Percentiles rank a stretch among this genome's conserved stretches.
These are phyloP conservation scores for Columba guinea DNA, from an alignment of 2,797 vertebrate species.

Conservation along the genomic window DNA sequence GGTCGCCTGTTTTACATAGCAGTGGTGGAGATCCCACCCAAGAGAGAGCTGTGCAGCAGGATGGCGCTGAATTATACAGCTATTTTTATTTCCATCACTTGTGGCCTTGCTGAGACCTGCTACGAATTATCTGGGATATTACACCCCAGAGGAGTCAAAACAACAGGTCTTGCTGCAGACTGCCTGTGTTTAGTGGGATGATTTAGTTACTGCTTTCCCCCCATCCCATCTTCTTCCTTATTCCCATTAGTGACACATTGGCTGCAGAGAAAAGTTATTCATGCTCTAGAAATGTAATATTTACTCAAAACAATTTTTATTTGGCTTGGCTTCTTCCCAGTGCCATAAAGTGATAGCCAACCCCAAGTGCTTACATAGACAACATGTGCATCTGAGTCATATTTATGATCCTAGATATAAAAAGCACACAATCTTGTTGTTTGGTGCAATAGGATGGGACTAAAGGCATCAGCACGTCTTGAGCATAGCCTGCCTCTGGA, in stretches of 20 bases:
- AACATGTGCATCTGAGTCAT: slow-evolving; percentile 73
- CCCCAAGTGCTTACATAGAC: slow-evolving; percentile 64
- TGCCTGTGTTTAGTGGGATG: slow-evolving; percentile 43
- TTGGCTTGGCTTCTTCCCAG: slow-evolving; percentile 72
- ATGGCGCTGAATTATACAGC: neutral
- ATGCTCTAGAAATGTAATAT: slow-evolving; percentile 68
- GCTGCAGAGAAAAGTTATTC: slow-evolving; percentile 62
- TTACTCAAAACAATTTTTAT: slow-evolving; percentile 73
- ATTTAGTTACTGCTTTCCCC: slow-evolving; percentile 62
- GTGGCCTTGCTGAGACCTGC: slow-evolving; percentile 51
- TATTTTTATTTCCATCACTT: slow-evolving; percentile 45
- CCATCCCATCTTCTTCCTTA: slow-evolving; percentile 59
- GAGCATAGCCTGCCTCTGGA: slow-evolving; percentile 61
- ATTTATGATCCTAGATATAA: slow-evolving; percentile 69
- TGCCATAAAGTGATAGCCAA: slow-evolving; percentile 70
- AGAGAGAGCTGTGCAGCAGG: neutral
- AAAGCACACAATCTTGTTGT: slow-evolving; percentile 44
- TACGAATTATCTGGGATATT: slow-evolving; percentile 49
- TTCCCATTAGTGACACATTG: slow-evolving; percentile 68
- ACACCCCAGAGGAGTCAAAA: slow-evolving; percentile 55
- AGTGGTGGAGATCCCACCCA: slow-evolving; percentile 8
- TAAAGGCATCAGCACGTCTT: slow-evolving; percentile 60
- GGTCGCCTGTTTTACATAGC: neutral
- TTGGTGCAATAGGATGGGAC: slow-evolving; percentile 54
- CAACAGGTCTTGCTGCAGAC: slow-evolving; percentile 61